Conservation (phyloP, 2,888 invertebrate species). For the Athalia circularis region DNA sequence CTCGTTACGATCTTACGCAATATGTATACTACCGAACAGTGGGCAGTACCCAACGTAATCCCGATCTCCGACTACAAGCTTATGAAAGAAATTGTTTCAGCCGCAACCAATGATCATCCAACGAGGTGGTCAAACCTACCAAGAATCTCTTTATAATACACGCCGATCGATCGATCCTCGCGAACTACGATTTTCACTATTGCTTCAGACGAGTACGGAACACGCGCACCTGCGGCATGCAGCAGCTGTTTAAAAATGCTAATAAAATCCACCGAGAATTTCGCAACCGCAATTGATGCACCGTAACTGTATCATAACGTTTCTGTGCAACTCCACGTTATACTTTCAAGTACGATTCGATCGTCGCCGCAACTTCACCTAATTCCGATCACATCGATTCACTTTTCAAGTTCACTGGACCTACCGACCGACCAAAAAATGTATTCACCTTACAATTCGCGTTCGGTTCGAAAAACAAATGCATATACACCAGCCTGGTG, state of each 20-base stretch:
- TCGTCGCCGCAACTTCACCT: background rate
- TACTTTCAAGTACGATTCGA: background rate
- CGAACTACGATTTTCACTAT: conserved; percentile 9
- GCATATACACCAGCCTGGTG: too few relatives aligned
- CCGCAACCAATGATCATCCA: conserved; percentile 14
- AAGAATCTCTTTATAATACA: background rate
- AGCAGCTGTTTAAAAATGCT: conserved; percentile 11
- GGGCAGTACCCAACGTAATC: conserved; percentile 29
- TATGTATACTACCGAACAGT: conserved; percentile 24
- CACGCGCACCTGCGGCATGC: background rate
- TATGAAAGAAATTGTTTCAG: conserved; percentile 31
- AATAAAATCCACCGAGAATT: conserved; percentile 10
- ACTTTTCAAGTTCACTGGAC: conserved; percentile 37
- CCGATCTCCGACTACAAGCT: background rate
- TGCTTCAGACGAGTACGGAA: background rate
- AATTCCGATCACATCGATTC: background rate
- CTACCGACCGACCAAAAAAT: background rate
- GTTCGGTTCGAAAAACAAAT: conserved; percentile 1
- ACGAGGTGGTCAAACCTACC: background rate
- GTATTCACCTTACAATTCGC: conserved; percentile 3
- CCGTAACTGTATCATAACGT: conserved; percentile 5
- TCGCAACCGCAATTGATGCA: conserved; percentile 1
- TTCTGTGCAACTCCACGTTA: conserved; percentile 1
- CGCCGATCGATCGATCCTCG: conserved; percentile 7
- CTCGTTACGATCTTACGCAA: conserved; percentile 32